Percentiles rank a stretch among this genome's conserved stretches.
These are phyloP conservation scores for Plebejus anna DNA, from an alignment of 2,888 invertebrate species.

Conservation along the genomic window DNA sequence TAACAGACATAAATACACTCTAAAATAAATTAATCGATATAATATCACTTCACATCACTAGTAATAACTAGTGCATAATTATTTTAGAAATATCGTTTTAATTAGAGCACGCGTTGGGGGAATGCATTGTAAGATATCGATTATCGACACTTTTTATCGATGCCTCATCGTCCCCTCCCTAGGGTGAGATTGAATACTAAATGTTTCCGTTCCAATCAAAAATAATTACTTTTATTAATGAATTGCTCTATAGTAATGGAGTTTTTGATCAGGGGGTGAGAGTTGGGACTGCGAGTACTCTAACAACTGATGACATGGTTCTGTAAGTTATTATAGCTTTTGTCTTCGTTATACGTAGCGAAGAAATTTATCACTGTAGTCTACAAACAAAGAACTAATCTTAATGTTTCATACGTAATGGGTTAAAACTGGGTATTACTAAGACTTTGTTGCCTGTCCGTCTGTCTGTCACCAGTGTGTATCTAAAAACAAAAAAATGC, in stretches of 20 bases:
- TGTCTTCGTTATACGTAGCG: no score
- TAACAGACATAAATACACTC: no score
- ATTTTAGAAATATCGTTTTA: conserved; percentile 20
- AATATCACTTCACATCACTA: background rate
- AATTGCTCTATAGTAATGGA: background rate
- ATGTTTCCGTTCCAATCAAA: conserved; percentile 10
- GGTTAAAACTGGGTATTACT: no score
- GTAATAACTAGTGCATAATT: background rate
- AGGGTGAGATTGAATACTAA: background rate
- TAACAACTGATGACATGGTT: no score
- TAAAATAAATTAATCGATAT: background rate
- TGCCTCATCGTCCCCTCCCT: background rate
- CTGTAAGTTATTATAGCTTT: no score
- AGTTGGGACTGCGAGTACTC: background rate
- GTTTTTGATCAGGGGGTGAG: background rate
- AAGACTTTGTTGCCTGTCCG: no score
- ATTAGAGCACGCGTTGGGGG: conserved; percentile 21
- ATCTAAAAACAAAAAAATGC: no score
- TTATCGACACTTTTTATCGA: background rate
- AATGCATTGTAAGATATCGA: background rate
- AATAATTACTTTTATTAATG: conserved; percentile 17
- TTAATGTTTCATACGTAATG: no score
- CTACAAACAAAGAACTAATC: no score
- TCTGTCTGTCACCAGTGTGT: no score
- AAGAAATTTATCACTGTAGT: no score